phyloP scores from a whole-genome alignment of 1,140 invertebrate genomes.

The Papilio polyxenes region DNA sequence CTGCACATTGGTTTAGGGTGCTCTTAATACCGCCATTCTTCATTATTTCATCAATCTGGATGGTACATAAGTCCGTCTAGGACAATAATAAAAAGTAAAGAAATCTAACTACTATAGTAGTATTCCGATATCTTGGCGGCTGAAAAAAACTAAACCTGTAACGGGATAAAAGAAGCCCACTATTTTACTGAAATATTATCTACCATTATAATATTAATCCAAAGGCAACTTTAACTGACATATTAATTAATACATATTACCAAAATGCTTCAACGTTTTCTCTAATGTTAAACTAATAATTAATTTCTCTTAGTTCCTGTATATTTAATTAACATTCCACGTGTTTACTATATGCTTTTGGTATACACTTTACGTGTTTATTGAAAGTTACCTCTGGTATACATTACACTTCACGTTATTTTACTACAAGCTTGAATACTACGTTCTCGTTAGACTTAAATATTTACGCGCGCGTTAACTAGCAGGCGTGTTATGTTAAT shows the following conservation, averaged over 20 bases:
- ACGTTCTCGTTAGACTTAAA: neutral
- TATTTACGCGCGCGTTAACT: neutral
- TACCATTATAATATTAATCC: no score
- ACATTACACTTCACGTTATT: neutral
- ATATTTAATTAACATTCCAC: neutral
- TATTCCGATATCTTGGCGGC: no score
- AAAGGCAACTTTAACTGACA: no score
- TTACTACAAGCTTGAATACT: conserved; percentile 28
- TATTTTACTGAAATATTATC: no score
- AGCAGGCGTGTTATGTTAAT: conserved; percentile 5
- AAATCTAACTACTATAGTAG: no score
- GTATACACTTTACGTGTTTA: neutral
- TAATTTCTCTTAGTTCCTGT: neutral
- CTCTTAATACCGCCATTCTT: no score
- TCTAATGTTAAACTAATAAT: neutral
- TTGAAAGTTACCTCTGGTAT: conserved; percentile 5
- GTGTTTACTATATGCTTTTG: neutral
- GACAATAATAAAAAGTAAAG: no score
- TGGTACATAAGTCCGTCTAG: no score
- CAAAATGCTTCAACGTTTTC: neutral
- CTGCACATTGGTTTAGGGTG: no score
- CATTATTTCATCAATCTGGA: no score
- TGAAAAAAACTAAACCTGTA: no score
- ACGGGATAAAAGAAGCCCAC: no score
- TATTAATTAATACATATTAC: neutral